Evolutionary conservation across 2,888 invertebrate genomes (phyloP).

Genomic region (Agonum fuliginosum): DNA sequence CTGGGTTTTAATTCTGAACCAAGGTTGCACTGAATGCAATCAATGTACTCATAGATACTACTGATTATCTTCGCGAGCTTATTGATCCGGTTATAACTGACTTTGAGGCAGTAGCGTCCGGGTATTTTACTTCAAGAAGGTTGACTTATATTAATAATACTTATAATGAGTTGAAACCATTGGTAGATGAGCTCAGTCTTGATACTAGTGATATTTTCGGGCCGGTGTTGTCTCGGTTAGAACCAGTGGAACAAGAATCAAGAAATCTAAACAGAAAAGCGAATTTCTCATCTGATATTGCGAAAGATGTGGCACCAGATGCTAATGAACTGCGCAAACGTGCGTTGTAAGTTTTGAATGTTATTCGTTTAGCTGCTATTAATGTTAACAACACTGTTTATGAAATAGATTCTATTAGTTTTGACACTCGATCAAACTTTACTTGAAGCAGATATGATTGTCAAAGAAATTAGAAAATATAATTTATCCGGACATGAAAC

Average conservation of each 20-base stretch:
- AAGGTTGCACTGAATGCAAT: conserved; percentile 94
- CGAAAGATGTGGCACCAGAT: conserved; percentile 76
- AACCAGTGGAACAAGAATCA: conserved; percentile 78
- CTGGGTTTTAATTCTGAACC: conserved; percentile 88
- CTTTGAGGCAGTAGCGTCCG: conserved; percentile 87
- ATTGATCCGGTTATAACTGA: conserved; percentile 85
- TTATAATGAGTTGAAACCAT: conserved; percentile 80
- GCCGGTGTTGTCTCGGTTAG: conserved; percentile 78
- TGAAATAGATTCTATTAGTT: conserved; percentile 83
- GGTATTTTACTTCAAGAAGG: conserved; percentile 91
- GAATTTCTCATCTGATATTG: conserved; percentile 79
- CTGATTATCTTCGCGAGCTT: conserved; percentile 82
- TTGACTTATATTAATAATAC: conserved; percentile 87
- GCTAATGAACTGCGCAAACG: conserved; percentile 76
- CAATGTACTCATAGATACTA: conserved; percentile 92
- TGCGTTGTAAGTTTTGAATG: conserved; percentile 74
- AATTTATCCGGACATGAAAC: conserved; percentile 69
- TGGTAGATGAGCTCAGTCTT: conserved; percentile 80
- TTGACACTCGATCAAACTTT: conserved; percentile 88
- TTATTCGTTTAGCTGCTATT: conserved; percentile 75
- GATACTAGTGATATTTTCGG: conserved; percentile 74
- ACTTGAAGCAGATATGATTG: conserved; percentile 81
- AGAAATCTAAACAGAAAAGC: conserved; percentile 79
- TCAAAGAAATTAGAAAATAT: conserved; percentile 76
- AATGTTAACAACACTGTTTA: conserved; percentile 80